phyloP scores from a whole-genome alignment of 1,140 invertebrate genomes.

The Magallana angulata region DNA sequence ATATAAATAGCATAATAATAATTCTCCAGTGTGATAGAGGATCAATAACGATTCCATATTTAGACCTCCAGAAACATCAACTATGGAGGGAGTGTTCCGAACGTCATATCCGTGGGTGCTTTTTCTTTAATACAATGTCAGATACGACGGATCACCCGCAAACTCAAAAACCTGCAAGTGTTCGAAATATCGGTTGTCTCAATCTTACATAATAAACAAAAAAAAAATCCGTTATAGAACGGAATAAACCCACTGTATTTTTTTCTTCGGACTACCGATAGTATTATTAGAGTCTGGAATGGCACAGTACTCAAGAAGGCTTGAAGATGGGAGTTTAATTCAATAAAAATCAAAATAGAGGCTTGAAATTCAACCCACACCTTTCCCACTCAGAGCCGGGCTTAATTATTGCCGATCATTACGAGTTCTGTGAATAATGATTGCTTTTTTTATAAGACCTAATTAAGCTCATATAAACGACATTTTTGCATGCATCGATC shows the following conservation, averaged over 20 bases:
- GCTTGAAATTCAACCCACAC: no score
- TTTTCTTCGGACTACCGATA: neutral
- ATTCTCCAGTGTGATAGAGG: constrained; percentile 8
- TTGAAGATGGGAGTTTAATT: no score
- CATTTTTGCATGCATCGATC: no score
- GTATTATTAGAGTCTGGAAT: neutral
- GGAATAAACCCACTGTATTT: neutral
- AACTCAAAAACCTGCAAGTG: constrained; percentile 6
- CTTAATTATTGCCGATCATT: no score
- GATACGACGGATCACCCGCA: neutral
- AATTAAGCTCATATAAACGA: no score
- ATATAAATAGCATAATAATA: constrained; percentile 24
- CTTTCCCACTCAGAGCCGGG: no score
- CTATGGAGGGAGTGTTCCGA: constrained; percentile 1
- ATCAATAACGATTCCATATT: constrained; percentile 3
- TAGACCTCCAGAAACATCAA: constrained; percentile 14
- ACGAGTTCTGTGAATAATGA: no score
- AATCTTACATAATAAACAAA: constrained; percentile 10
- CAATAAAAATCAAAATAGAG: no score
- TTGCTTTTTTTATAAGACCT: no score
- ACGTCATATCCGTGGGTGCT: constrained; percentile 17
- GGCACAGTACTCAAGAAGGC: no score
- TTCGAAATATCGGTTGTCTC: neutral
- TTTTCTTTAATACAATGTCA: neutral
- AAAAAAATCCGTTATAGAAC: neutral